Evolutionary conservation across 2,888 invertebrate species (phyloP).

Genomic region (Cloeon dipterum): DNA sequence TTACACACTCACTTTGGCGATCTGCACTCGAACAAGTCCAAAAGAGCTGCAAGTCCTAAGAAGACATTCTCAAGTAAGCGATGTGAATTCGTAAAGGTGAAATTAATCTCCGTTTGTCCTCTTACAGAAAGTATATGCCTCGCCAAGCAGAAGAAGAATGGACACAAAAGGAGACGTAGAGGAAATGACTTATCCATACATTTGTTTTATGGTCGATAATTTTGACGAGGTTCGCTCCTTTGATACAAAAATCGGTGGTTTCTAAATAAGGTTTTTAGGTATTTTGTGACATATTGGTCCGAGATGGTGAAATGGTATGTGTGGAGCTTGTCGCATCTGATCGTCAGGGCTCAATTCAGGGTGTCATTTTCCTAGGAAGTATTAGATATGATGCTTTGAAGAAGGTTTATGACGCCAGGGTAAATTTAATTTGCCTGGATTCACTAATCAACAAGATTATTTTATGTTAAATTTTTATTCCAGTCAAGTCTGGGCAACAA

Average conservation of each 20-base stretch:
- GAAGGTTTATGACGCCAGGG: constrained; percentile 87
- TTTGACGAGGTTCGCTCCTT: constrained; percentile 71
- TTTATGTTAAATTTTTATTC: too few relatives aligned
- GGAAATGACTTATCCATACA: constrained; percentile 96
- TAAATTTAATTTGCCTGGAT: constrained; percentile 27
- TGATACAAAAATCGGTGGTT: not conserved
- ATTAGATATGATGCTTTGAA: constrained; percentile 94
- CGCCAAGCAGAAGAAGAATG: constrained; percentile 91
- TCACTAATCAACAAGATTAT: too few relatives aligned
- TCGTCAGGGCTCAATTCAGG: constrained; percentile 60
- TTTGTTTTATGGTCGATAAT: constrained; percentile 98
- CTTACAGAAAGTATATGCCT: constrained; percentile 68
- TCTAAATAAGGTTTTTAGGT: constrained; percentile 23
- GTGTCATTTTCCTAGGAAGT: constrained; percentile 91
- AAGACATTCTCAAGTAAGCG: constrained; percentile 68
- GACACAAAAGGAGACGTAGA: constrained; percentile 95
- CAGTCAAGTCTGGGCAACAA: constrained; percentile 85
- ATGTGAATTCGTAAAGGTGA: not conserved
- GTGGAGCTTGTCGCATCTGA: constrained; percentile 92
- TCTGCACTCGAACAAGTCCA: constrained; percentile 92
- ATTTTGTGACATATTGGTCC: constrained; percentile 88
- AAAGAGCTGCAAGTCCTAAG: constrained; percentile 90
- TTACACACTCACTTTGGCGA: constrained; percentile 89
- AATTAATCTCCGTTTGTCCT: not conserved
- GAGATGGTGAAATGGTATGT: constrained; percentile 97